These are phyloP conservation scores for Palythoa grandiflora DNA, from an alignment of 92 coral and sea anemone genomes.

Conservation along the genomic window DNA sequence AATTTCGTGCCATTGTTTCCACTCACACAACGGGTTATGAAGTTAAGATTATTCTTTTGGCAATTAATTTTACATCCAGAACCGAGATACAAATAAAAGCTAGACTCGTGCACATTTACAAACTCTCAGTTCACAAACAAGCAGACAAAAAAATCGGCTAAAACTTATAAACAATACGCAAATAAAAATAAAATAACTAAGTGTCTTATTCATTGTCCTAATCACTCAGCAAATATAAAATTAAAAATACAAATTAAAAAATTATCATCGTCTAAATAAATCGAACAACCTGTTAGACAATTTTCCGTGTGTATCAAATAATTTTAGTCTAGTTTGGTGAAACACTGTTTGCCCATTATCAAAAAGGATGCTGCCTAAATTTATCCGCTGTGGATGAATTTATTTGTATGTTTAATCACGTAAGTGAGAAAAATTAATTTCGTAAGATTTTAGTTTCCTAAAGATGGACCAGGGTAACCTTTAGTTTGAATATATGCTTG, in stretches of 20 bases:
- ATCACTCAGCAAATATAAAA: background rate
- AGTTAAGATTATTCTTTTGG: too few species aligned
- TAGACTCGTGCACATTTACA: background rate
- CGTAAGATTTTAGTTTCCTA: background rate
- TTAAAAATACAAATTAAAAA: background rate
- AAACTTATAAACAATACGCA: background rate
- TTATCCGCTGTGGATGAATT: background rate
- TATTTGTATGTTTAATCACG: background rate
- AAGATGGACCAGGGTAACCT: background rate
- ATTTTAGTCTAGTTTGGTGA: too few species aligned
- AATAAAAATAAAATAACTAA: too few species aligned
- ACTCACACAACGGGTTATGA: too few species aligned
- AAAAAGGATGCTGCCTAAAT: background rate
- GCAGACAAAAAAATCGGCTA: background rate
- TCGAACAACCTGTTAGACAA: too few species aligned
- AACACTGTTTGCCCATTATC: too few species aligned
- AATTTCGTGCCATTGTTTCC: too few species aligned
- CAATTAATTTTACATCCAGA: too few species aligned
- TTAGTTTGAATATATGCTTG: too few species aligned
- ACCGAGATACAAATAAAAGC: background rate
- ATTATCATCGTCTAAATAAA: too few species aligned
- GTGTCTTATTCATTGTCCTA: background rate
- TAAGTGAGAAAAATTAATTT: background rate
- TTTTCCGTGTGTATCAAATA: too few species aligned
- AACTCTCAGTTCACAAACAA: background rate